A percentile compares a stretch with the other conserved stretches of the same genome.
These are phyloP conservation scores for Acropora yongei DNA, from an alignment of 64 coral and sea anemone genomes.

Conservation along the genomic window DNA sequence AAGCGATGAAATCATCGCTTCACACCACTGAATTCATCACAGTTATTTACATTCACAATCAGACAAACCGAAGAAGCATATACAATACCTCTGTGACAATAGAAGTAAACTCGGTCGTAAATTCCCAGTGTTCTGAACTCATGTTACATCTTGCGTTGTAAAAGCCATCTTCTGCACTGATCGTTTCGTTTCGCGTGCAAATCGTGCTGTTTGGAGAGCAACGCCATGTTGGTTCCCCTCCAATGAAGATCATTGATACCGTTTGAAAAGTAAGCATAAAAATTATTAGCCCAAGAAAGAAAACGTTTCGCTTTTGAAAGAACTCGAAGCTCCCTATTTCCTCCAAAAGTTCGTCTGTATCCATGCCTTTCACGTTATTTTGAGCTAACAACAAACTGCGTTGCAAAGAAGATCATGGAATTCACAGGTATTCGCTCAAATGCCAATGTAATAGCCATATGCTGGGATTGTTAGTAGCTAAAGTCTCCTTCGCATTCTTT, in stretches of 20 bases:
- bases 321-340: slow-evolving; percentile 82
- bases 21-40: no score
- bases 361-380: slow-evolving; percentile 19
- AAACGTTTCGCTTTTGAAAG: slow-evolving; percentile 86
- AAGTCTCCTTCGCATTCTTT: no score
- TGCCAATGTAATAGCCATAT: no score
- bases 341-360: slow-evolving; percentile 75
- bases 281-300: slow-evolving; percentile 79
- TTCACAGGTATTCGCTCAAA: no score
- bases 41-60: no score
- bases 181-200: slow-evolving; percentile 73
- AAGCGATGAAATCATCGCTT: no score
- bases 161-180: slow-evolving; percentile 37
- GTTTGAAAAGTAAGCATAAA: slow-evolving; percentile 91
- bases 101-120: slow-evolving; percentile 85
- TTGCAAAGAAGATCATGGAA: no score
- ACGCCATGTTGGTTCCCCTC: slow-evolving; percentile 79
- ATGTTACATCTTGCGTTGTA: slow-evolving; percentile 82
- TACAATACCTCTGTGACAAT: slow-evolving; percentile 85
- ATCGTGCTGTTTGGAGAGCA: slow-evolving; percentile 44
- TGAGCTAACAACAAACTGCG: no score
- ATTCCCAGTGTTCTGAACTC: slow-evolving; percentile 85
- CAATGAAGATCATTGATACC: slow-evolving; percentile 91
- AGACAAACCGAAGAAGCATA: no score
- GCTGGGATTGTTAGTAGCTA: no score